Base-by-base conservation (phyloP, 1,140 invertebrate genomes). In the Heliconius melpomene region DNA sequence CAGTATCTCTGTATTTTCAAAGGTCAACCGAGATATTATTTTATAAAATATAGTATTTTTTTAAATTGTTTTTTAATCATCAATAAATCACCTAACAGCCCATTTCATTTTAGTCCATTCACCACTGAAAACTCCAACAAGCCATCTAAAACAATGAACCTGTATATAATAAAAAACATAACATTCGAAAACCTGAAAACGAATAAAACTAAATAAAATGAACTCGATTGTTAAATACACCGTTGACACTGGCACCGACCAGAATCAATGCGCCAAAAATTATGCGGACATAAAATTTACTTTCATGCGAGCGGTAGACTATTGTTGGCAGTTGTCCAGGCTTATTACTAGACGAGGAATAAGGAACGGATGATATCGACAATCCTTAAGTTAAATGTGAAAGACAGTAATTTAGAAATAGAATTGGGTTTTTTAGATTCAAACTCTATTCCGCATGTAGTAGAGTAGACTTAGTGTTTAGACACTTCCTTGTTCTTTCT, bases 221-320 rank as follows among this genome's bases (percentile, higher is more conserved):
- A 46, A 40, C 23, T 46, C 75, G 23, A 70, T 75, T 74, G 78
- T 70, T 79, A 75, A 78, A 75, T 71, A 76, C 75, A 70, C 54
- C 75, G 46, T 78, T 80, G 79, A 81, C 79, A 85, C 75, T 79
- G 52, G 60, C 72, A 78, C 75, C 74, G 74, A 80, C 79, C 79
- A 77, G 81, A 86, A 83, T 80, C 78, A 82, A 77, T 82, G 81
- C 80, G 78, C 78, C 78, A 84, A 84, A 84, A 80, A 80, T 82
- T 83, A 84, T 83, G 81, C 81, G 75, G 83, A 80, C 60, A 72
- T 80, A 82, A 82, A 83, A 86, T 84, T 84, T 84, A 86, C 81
- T 86, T 82, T 83, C 79, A 82, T 74, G 79, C 73, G 78, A 79
- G 77, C 79, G 76, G 79, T 76, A 75, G 79, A 84, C 83, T 83